Conservation (phyloP, 2,113 vertebrate genomes). For the Hystrix brachyura region DNA sequence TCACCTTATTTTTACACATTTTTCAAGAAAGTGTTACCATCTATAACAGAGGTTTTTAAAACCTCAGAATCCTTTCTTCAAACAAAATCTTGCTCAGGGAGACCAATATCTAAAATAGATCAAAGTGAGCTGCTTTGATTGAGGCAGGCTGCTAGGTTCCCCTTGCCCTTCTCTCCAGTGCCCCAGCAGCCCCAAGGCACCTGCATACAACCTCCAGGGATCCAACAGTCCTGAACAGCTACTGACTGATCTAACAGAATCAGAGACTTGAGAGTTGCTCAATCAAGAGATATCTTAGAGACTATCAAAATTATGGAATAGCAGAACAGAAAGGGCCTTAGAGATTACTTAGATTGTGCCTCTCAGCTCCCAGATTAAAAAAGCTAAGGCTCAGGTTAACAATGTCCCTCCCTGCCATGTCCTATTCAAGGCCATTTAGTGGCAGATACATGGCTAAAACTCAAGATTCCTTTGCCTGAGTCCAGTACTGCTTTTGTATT, state of each 20-base stretch:
- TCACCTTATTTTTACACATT: constrained; percentile 35
- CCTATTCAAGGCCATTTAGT: neutral
- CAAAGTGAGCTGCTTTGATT: constrained; percentile 64
- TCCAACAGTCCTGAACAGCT: neutral
- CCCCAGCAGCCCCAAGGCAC: neutral
- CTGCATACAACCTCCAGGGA: neutral
- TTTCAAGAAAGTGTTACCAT: constrained; percentile 51
- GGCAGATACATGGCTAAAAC: neutral
- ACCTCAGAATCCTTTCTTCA: constrained; percentile 59
- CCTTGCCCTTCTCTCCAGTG: neutral
- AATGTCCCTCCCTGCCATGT: too few relatives aligned
- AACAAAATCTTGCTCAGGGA: constrained; percentile 56
- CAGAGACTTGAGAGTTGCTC: neutral
- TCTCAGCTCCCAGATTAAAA: neutral
- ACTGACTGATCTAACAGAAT: constrained; percentile 16
- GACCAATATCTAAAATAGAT: constrained; percentile 74
- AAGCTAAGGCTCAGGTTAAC: neutral
- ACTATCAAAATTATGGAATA: neutral
- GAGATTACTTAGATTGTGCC: neutral
- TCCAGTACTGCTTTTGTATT: neutral
- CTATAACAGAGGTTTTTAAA: neutral
- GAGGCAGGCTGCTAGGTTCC: constrained; percentile 28
- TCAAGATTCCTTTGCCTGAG: neutral
- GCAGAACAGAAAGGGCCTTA: neutral
- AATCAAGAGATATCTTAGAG: constrained; percentile 10